Conservation (phyloP, 53 echinoderm and acorn worm genomes). For the Zoroaster sp. region DNA sequence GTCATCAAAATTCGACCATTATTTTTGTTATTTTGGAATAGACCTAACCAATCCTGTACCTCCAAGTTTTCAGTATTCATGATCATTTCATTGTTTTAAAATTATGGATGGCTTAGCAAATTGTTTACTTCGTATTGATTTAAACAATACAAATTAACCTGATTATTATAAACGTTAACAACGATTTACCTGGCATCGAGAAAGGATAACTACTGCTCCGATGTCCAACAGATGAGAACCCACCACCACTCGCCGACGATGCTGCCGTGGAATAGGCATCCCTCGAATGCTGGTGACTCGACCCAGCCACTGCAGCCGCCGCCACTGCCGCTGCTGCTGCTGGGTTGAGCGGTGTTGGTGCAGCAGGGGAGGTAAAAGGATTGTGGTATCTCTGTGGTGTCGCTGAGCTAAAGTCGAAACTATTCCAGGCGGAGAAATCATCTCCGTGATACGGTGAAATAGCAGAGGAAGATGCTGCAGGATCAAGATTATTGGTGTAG, state of each 20-base stretch:
- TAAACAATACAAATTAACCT: background rate
- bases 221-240: background rate
- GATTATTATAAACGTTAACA: background rate
- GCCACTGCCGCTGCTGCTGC: conserved; percentile 32
- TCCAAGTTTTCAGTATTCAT: too few species aligned
- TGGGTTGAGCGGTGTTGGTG: conserved; percentile 35
- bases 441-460: conserved; percentile 69
- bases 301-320: conserved; percentile 6
- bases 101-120: background rate
- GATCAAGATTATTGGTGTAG: conserved; percentile 76
- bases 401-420: conserved; percentile 65
- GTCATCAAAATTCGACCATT: too few species aligned
- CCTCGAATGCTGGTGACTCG: conserved; percentile 16
- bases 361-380: conserved; percentile 36
- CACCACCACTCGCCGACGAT: background rate
- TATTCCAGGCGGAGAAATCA: conserved; percentile 87
- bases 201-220: conserved; percentile 26
- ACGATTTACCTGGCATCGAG: conserved; percentile 24
- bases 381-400: conserved; percentile 16
- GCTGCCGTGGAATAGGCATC: background rate
- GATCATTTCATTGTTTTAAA: background rate
- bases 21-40: too few species aligned
- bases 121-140: background rate
- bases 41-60: too few species aligned
- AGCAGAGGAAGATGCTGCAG: conserved; percentile 3